Evolutionary conservation across 2,797 vertebrate species (phyloP).

Genomic region (Otolemur crassicaudatus): DNA sequence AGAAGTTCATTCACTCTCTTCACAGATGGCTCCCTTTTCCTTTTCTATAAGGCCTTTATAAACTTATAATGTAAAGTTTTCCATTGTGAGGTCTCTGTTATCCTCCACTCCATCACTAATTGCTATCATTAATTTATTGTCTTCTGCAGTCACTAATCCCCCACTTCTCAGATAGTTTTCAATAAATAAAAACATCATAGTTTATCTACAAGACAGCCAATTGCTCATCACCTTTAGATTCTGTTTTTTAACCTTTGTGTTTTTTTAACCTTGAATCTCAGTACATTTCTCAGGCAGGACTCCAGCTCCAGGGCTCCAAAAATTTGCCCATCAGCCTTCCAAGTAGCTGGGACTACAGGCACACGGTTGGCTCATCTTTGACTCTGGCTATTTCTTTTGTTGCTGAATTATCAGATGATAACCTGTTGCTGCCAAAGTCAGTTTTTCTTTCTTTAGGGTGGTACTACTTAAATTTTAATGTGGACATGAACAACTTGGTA

Average conservation of each 20-base stretch:
- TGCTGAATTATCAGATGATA: background rate
- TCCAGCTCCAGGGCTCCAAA: too few relatives aligned
- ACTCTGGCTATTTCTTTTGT: background rate
- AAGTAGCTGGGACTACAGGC: too few relatives aligned
- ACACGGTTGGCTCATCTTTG: background rate
- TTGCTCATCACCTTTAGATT: background rate
- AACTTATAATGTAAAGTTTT: background rate
- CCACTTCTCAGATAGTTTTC: background rate
- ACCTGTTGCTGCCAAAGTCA: background rate
- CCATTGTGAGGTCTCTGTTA: background rate
- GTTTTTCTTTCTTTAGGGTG: background rate
- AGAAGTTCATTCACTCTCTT: background rate
- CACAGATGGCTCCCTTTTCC: background rate
- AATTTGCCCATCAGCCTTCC: background rate
- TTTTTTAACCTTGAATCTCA: too few relatives aligned
- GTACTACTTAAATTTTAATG: slow-evolving; percentile 11
- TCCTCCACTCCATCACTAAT: background rate
- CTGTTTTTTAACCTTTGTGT: too few relatives aligned
- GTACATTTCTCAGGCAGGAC: too few relatives aligned
- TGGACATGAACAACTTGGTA: background rate
- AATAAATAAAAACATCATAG: background rate
- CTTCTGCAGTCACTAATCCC: background rate
- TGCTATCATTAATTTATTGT: background rate
- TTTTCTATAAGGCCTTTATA: background rate
- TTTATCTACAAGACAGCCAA: background rate